Conservation (phyloP, 2,797 vertebrate genomes). For the Sebastes variabilis region DNA sequence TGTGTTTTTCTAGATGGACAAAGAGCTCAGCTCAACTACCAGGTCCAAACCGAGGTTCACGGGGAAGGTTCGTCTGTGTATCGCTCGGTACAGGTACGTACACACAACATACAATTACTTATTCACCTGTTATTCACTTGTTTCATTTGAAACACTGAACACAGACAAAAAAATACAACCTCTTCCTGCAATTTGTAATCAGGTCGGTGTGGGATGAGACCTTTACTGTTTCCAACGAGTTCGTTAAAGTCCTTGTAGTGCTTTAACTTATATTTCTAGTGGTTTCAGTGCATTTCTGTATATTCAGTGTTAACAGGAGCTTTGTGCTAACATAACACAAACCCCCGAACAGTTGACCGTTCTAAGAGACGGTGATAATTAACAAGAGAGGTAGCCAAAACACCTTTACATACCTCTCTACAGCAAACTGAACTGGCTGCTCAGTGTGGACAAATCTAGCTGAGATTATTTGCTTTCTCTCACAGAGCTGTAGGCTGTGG, state of each 20-base stretch:
- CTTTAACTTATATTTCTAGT: neutral
- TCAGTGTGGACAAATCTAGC: conserved; percentile 15
- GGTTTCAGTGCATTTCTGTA: neutral
- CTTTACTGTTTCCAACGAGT: neutral
- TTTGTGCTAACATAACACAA: neutral
- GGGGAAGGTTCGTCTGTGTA: conserved; percentile 94
- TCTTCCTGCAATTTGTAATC: neutral
- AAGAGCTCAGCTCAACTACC: conserved; percentile 89
- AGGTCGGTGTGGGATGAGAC: neutral
- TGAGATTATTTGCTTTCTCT: conserved; percentile 44
- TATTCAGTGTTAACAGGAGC: neutral
- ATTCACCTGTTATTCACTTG: neutral
- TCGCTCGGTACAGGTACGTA: conserved; percentile 95
- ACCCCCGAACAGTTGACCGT: neutral
- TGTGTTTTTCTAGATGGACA: conserved; percentile 88
- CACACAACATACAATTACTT: neutral
- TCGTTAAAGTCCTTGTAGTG: neutral
- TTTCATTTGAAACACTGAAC: neutral
- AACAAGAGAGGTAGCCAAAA: neutral
- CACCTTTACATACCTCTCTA: neutral
- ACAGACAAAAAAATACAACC: neutral
- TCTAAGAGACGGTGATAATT: neutral
- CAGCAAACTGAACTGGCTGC: neutral
- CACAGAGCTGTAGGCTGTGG: conserved; percentile 21
- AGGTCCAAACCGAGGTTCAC: conserved; percentile 91